Evolutionary conservation across 1,140 invertebrate species (phyloP).

Genomic region (Drosophila grimshawi): DNA sequence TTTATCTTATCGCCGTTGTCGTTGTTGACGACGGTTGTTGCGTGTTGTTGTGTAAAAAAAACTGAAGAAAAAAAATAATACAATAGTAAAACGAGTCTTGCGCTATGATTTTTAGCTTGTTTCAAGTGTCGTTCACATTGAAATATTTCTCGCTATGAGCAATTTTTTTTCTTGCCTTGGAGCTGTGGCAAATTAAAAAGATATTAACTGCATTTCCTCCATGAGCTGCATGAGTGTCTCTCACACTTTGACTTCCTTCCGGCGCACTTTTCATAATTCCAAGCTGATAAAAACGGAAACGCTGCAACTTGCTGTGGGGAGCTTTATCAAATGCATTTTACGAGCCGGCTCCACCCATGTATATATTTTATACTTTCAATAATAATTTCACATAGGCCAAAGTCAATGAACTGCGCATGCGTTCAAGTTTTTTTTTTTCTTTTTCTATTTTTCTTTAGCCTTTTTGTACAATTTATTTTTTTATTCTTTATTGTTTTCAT

Average conservation of each 20-base stretch:
- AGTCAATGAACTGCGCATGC: slow-evolving; percentile 76
- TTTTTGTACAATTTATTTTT: not conserved
- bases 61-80: slow-evolving; percentile 10
- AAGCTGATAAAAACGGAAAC: slow-evolving; percentile 68
- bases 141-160: slow-evolving; percentile 36
- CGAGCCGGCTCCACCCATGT: slow-evolving; percentile 47
- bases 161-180: slow-evolving; percentile 15
- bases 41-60: slow-evolving; percentile 25
- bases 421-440: slow-evolving; percentile 32
- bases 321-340: slow-evolving; percentile 79
- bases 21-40: slow-evolving; percentile 24
- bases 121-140: slow-evolving; percentile 54
- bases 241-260: slow-evolving; percentile 78
- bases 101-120: slow-evolving; percentile 40
- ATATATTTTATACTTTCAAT: slow-evolving; percentile 31
- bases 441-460: slow-evolving; percentile 22
- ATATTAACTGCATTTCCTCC: slow-evolving; percentile 77
- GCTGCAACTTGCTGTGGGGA: slow-evolving; percentile 46
- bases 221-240: slow-evolving; percentile 55
- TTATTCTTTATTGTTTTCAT: slow-evolving; percentile 31
- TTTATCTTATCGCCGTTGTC: slow-evolving; percentile 66
- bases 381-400: slow-evolving; percentile 46
- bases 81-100: slow-evolving; percentile 25
- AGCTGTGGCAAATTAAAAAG: slow-evolving; percentile 60
- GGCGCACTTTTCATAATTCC: slow-evolving; percentile 43